Percentiles rank a stretch among this genome's conserved stretches.
Conservation (phyloP, 2,888 invertebrate species). For the Quadroppia sp. region DNA sequence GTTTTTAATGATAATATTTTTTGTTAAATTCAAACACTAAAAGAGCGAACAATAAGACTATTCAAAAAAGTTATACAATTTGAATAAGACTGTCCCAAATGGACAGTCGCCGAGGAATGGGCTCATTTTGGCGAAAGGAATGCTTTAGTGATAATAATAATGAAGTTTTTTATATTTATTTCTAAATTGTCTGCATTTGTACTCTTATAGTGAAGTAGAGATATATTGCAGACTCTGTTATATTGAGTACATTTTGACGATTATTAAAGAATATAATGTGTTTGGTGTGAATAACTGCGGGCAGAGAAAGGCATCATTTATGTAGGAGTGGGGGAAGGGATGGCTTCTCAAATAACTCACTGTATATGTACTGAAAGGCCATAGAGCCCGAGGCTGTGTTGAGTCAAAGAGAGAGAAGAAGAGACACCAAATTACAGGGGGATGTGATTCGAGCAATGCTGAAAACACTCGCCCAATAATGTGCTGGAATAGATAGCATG, state of each 20-base stretch:
- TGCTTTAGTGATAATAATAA: slow-evolving; percentile 16
- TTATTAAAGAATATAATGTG: slow-evolving; percentile 30
- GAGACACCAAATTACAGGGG: slow-evolving; percentile 34
- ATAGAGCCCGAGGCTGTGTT: slow-evolving; percentile 21
- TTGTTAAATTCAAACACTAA: too few species aligned
- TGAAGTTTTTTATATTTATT: background rate
- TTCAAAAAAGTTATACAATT: background rate
- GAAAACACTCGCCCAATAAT: slow-evolving; percentile 28
- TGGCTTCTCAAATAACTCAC: slow-evolving; percentile 30
- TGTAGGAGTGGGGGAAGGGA: slow-evolving; percentile 31
- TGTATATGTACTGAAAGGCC: slow-evolving; percentile 28
- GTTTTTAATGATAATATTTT: too few species aligned
- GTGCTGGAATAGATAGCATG: background rate
- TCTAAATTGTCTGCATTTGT: slow-evolving; percentile 25
- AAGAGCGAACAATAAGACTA: background rate
- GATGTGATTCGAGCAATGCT: slow-evolving; percentile 4
- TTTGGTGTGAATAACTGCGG: slow-evolving; percentile 30
- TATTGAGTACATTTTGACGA: background rate
- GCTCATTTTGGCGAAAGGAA: slow-evolving; percentile 6
- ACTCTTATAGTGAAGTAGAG: background rate
- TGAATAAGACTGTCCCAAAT: background rate
- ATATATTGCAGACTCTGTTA: background rate
- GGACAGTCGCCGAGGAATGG: background rate
- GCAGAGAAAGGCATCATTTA: slow-evolving; percentile 32
- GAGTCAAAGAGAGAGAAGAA: slow-evolving; percentile 1